A percentile compares a stretch with the other conserved stretches of the same genome.
Evolutionary conservation across 1,140 invertebrate genomes (phyloP).

Genomic region (Heliothis subflexa): DNA sequence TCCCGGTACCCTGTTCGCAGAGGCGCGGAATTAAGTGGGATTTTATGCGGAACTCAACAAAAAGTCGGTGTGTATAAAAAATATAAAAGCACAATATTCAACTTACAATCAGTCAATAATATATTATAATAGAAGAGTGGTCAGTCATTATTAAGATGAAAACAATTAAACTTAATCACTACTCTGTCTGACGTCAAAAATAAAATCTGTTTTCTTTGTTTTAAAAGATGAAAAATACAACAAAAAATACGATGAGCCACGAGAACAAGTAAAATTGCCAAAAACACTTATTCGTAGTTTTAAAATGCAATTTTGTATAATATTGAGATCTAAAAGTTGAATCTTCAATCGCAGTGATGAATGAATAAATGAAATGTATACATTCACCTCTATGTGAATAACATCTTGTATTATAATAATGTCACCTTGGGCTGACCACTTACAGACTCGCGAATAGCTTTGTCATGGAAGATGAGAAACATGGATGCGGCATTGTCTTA

Average conservation of each 20-base stretch:
- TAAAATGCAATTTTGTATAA: not conserved
- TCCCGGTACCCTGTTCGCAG: not conserved
- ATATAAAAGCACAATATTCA: not conserved
- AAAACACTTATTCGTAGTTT: too few species aligned
- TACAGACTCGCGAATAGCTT: slow-evolving; percentile 56
- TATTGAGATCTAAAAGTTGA: not conserved
- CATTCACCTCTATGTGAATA: slow-evolving; percentile 61
- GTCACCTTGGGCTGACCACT: slow-evolving; percentile 75
- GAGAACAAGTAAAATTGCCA: too few species aligned
- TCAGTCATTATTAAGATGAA: too few species aligned
- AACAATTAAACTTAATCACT: too few species aligned
- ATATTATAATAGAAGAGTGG: too few species aligned
- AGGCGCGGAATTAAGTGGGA: not conserved
- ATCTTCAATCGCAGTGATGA: slow-evolving; percentile 27
- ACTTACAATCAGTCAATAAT: too few species aligned
- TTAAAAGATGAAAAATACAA: too few species aligned
- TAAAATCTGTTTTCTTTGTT: too few species aligned
- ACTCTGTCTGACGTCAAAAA: too few species aligned
- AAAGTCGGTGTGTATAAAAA: not conserved
- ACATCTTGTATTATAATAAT: slow-evolving; percentile 71
- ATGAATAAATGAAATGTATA: slow-evolving; percentile 27
- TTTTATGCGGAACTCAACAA: not conserved
- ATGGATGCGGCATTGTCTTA: slow-evolving; percentile 50
- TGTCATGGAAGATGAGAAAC: not conserved
- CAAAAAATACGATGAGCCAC: too few species aligned